These are phyloP conservation scores for Chelonus insularis DNA, from an alignment of 1,140 invertebrate species.

Conservation along the genomic window DNA sequence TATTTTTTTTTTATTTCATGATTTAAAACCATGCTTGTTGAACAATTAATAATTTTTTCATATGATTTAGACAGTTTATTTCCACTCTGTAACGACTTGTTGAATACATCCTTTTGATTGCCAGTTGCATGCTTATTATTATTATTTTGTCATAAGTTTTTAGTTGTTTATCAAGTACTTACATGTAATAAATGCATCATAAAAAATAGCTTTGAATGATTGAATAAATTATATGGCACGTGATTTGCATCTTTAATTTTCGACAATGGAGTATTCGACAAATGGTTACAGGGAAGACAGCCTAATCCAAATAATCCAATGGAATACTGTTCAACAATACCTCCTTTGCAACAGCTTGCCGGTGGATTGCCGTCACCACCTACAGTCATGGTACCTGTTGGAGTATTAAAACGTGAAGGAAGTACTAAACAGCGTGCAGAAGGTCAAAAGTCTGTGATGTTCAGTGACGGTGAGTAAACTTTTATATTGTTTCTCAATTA, in stretches of 20 bases:
- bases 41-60: no score
- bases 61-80: background rate
- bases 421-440: constrained; percentile 61
- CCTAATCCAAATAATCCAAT: constrained; percentile 89
- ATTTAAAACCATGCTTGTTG: no score
- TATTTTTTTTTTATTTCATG: constrained; percentile 1
- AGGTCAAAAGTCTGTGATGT: constrained; percentile 81
- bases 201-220: no score
- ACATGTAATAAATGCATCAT: background rate
- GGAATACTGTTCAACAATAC: constrained; percentile 87
- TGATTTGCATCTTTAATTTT: constrained; percentile 12
- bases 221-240: background rate
- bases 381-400: constrained; percentile 83
- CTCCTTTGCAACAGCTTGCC: constrained; percentile 75
- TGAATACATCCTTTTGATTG: constrained; percentile 52
- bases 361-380: constrained; percentile 64
- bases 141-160: constrained; percentile 13
- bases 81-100: constrained; percentile 56
- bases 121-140: constrained; percentile 7
- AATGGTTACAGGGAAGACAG: constrained; percentile 61
- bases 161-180: constrained; percentile 18
- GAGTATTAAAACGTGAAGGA: constrained; percentile 78
- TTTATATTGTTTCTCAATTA: constrained; percentile 5
- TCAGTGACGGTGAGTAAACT: constrained; percentile 74
- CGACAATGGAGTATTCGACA: constrained; percentile 61